Base-by-base conservation (phyloP, 2,888 invertebrate species). In the Drosophila eohydei region DNA sequence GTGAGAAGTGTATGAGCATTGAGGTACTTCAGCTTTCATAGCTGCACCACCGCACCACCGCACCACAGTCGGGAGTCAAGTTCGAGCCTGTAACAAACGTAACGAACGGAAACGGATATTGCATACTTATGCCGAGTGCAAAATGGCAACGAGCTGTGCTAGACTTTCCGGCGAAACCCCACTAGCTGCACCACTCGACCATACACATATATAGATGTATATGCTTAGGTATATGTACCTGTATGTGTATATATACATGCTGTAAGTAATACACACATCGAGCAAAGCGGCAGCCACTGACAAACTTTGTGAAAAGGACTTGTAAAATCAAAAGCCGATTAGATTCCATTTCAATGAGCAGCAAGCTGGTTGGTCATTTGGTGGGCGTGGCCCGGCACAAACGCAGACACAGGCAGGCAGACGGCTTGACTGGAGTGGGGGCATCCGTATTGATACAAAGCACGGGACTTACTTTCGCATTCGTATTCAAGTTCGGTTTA, bases 81-180 rank as follows among this genome's bases (percentile, higher is more conserved):
- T 68, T 82, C 61, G 74, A 74, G 86, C 74, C 78, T 73, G 81
- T 75, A 82, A 65, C 82, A 81, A 77, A 78, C 79, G 84, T 89
- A 90, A 90, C 90, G 88, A 89, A 82, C 90, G 89, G 89, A 89
- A 90, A 90, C 89, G 90, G 90, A 90, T 89, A 89, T 89, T 89
- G 90, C 89, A 89, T 89, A 89, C 90, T 89, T 89, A 89, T 86
- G 89, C 82, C 74, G 71, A 84, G 80, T 84, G 82, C 75, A 76
- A 82, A 87, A 79, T 85, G 86, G 86, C 88, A 85, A 71, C 78
- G 75, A 71, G 70, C 67, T 65, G 46, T 54, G 57, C 59, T 70
- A 82, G 80, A 81, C 66, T 71, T 64, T 71, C 59, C 14, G 55
- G 46, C 52, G 61, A 44, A 41, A n/a, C 50, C 46, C 44, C 44